Base-by-base conservation (phyloP, 1,140 invertebrate genomes). In the Zaprionus nigranus region DNA sequence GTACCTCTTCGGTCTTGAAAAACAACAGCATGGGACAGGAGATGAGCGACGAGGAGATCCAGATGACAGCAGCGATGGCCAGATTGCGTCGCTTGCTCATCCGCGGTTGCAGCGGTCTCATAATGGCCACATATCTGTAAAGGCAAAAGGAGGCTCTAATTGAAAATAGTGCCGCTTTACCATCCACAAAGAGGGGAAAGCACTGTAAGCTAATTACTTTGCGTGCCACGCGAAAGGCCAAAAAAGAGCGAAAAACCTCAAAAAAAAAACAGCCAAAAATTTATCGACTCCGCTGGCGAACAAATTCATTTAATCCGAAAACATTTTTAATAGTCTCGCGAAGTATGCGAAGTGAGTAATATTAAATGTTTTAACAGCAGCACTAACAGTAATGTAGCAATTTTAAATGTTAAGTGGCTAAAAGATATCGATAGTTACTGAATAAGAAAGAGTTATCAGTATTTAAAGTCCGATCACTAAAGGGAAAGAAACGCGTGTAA, bases 41-140 rank as follows among this genome's bases (percentile, higher is more conserved):
- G 34, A 98, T 94, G 12, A 96, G 92, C 1, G 95, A 95, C 6
- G 97, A 96, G 6, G 95, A 78, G 24, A 92, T 77, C 98, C 98
- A 99, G 65, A 98, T 98, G 24, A 95, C 93, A 1, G 96, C 93
- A 0, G 97, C 97, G 46, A 98, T 96, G 69, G 95, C 95, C n/a
- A 98, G 93, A 1, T 98, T 98, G 0, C 95, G 94, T 30, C 95
- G 94, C 77, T 95, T 95, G 5, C 97, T 97, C 94, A 98, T 96
- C 54, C 97, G 94, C 5, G 96, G 97, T 75, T 96, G 94, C 71
- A 99, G 93, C 0, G 98, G 98, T 90, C 97, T 96, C 94, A 99
- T 97, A 78, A 99, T 98, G 28, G 98, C 98, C 93, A 97, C 96
- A 91, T 98, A 98, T 82, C 98, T 98, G 94, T 3, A 78, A 82